Base-by-base conservation (phyloP, 2,113 vertebrate species). In the Grallaria varia region DNA sequence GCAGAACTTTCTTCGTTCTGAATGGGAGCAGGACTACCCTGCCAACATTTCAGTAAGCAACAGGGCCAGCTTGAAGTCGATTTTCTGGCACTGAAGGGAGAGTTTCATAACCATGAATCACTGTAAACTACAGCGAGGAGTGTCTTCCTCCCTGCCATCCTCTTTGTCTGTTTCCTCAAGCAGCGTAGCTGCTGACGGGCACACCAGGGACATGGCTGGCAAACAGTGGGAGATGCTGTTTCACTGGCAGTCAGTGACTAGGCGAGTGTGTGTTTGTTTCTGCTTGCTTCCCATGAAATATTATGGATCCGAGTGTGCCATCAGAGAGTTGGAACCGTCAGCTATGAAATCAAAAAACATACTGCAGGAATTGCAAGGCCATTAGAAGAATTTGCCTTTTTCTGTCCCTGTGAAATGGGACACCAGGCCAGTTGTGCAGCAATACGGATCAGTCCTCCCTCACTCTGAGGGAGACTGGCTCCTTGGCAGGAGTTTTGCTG, bases 241-340 rank as follows among this genome's bases (percentile, higher is more conserved):
- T 96, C 89, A 95, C 96, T 96, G 97, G 96, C 97, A 97, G 76
- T 94, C 90, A 89, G 92, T 20, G 76, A 93, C 96, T 72, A 97
- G 95, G 94, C 3, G 49, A 97, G 53, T 44, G 73, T 90, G 83
- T 97, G 64, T 97, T 98, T 97, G 90, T 97, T 97, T 97, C 96
- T 96, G 93, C 95, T 95, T 97, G 84, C 93, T 98, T 98, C 97
- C 90, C 96, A 87, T 90, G 95, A 96, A 97, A 97, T 97, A 95
- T 94, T 97, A 95, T 88, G 94, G 96, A 95, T 94, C 94, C 33
- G 28, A 93, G 52, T 42, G 76, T 78, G 91, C 84, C 66, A 60
- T 96, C 88, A 85, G 94, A 96, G 83, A 84, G 73, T 16, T 96
- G 87, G 64, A 97, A 94, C 84, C 10, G 9, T 89, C 94, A 90